Conservation (phyloP, 2,113 vertebrate species). For the Seriola quinqueradiata region DNA sequence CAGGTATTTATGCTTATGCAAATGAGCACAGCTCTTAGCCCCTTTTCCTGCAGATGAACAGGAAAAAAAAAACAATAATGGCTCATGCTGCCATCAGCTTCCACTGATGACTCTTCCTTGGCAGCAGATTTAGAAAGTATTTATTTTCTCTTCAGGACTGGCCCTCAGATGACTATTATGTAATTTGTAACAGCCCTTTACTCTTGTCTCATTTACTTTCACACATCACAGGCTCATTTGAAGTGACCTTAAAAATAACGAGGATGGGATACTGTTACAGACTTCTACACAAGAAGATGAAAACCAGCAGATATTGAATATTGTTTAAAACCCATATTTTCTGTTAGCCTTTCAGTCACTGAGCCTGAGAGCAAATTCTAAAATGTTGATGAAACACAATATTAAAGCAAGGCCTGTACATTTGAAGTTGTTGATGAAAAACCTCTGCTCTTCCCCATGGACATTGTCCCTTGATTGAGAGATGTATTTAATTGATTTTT, state of each 20-base stretch:
- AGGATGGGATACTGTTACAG: conserved; percentile 50
- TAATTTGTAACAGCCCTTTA: conserved; percentile 60
- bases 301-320: conserved; percentile 32
- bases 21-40: conserved; percentile 66
- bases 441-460: conserved; percentile 42
- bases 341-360: neutral
- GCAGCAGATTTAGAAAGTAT: conserved; percentile 65
- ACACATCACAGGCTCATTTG: conserved; percentile 64
- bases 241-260: conserved; percentile 67
- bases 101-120: conserved; percentile 63
- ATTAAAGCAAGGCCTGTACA: conserved; percentile 36
- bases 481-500: conserved; percentile 67
- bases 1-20: conserved; percentile 77
- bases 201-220: conserved; percentile 63
- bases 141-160: conserved; percentile 62
- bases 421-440: conserved; percentile 70
- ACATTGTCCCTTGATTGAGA: conserved; percentile 62
- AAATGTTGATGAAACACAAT: conserved; percentile 55
- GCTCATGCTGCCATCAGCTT: conserved; percentile 57
- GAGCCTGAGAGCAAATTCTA: conserved; percentile 8
- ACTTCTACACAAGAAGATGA: conserved; percentile 20
- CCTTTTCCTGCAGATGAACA: conserved; percentile 58
- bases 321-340: conserved; percentile 39
- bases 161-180: conserved; percentile 65
- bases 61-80: conserved; percentile 54